A percentile compares a stretch with the other conserved stretches of the same genome.
These are phyloP conservation scores for Leptobrachium leishanense DNA, from an alignment of 2,113 vertebrate genomes.

Conservation along the genomic window DNA sequence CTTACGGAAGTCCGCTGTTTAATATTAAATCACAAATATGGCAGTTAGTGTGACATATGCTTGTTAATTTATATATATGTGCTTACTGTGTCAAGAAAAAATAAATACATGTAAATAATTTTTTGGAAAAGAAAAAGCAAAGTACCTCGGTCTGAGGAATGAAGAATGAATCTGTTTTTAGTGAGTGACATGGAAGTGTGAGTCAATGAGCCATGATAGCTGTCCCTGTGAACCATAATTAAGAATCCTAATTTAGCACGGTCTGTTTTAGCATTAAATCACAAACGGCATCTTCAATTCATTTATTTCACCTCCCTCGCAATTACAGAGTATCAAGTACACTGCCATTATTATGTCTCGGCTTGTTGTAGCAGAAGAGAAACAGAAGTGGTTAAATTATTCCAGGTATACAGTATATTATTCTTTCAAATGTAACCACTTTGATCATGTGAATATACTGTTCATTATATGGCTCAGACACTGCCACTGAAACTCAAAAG, in stretches of 20 bases:
- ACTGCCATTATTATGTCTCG: slow-evolving; percentile 24
- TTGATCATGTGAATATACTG: background rate
- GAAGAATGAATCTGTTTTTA: background rate
- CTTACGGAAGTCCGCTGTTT: too few species aligned
- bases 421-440: background rate
- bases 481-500: background rate
- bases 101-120: too few species aligned
- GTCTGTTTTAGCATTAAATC: slow-evolving; percentile 28
- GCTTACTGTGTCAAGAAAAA: too few species aligned
- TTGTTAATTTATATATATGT: too few species aligned
- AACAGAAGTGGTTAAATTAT: too few species aligned
- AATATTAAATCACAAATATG: too few species aligned
- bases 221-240: slow-evolving; percentile 36
- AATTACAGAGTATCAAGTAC: slow-evolving; percentile 6
- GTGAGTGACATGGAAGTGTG: slow-evolving; percentile 5
- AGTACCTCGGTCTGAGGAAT: background rate
- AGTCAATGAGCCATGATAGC: slow-evolving; percentile 40
- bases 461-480: background rate
- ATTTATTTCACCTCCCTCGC: slow-evolving; percentile 26
- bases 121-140: background rate
- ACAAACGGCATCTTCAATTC: slow-evolving; percentile 25
- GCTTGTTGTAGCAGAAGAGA: slow-evolving; percentile 13
- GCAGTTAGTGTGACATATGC: too few species aligned
- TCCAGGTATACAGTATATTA: too few species aligned
- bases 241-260: slow-evolving; percentile 30